Percentiles rank a stretch among this genome's conserved stretches.
Evolutionary conservation across 2,113 vertebrate genomes (phyloP).

Genomic region (Mobula hypostoma): DNA sequence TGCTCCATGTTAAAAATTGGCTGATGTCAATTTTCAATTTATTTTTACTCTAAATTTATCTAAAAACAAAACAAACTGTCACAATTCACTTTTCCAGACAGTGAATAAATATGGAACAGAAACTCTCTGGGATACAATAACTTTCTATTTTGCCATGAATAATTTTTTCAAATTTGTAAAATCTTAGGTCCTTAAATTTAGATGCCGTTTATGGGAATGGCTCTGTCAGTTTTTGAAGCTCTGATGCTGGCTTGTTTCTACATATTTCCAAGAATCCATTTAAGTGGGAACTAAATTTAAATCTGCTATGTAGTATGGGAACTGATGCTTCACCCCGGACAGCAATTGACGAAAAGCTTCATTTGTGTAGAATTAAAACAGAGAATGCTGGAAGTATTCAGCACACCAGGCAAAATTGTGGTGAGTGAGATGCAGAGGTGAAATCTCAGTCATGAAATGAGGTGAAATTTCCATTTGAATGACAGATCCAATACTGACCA

Average conservation of each 20-base stretch:
- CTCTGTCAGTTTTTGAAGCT: neutral
- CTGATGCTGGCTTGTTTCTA: neutral
- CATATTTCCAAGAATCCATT: neutral
- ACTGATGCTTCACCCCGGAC: neutral
- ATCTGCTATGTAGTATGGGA: neutral
- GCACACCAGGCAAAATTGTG: too few relatives aligned
- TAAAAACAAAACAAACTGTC: neutral
- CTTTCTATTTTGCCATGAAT: neutral
- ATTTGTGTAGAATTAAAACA: neutral
- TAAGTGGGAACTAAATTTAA: neutral
- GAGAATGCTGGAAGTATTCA: too few relatives aligned
- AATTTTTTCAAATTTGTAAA: neutral
- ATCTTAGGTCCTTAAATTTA: neutral
- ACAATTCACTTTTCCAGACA: neutral
- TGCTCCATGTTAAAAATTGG: neutral
- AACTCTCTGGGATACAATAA: neutral
- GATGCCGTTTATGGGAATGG: neutral
- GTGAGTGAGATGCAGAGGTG: too few relatives aligned
- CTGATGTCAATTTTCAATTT: neutral
- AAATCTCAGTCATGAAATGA: neutral
- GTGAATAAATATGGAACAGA: neutral
- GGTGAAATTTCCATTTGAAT: neutral
- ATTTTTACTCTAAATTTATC: neutral
- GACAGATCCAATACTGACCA: neutral
- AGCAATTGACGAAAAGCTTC: neutral